phyloP scores from a whole-genome alignment of 2,113 vertebrate genomes.

The Chionomys nivalis region DNA sequence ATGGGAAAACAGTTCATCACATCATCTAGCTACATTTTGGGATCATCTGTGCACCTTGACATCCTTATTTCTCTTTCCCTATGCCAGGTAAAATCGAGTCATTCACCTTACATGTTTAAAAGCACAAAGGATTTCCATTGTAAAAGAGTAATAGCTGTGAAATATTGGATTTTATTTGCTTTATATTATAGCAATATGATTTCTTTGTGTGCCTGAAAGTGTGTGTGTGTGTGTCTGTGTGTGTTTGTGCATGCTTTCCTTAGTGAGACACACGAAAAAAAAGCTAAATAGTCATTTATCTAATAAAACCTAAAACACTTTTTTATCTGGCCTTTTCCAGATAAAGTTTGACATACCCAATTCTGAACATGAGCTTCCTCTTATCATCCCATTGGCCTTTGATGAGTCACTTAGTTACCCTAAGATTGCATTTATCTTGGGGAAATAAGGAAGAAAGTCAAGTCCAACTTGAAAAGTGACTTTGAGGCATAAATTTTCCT shows the following conservation, averaged over 20 bases:
- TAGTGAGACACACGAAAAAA: background rate
- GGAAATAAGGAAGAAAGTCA: constrained; percentile 3
- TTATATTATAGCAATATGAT: background rate
- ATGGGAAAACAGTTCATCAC: background rate
- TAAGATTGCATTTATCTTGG: background rate
- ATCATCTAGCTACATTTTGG: background rate
- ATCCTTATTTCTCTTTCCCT: background rate
- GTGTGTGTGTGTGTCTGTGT: too few species aligned
- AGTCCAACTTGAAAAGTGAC: background rate
- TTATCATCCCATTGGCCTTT: constrained; percentile 42
- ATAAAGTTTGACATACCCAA: background rate
- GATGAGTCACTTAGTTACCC: background rate
- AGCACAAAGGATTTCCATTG: background rate
- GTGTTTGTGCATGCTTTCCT: background rate
- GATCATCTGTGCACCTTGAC: background rate
- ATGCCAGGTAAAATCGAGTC: constrained; percentile 1
- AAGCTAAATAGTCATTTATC: background rate
- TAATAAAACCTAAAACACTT: background rate
- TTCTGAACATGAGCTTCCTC: background rate
- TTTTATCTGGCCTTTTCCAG: background rate
- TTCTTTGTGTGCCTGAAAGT: background rate
- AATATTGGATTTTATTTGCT: constrained; percentile 6
- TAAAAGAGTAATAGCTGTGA: constrained; percentile 6
- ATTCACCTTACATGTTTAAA: constrained; percentile 12
- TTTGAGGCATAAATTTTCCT: background rate